phyloP scores from a whole-genome alignment of 2,113 vertebrate species.

The Trematocara variabile region DNA sequence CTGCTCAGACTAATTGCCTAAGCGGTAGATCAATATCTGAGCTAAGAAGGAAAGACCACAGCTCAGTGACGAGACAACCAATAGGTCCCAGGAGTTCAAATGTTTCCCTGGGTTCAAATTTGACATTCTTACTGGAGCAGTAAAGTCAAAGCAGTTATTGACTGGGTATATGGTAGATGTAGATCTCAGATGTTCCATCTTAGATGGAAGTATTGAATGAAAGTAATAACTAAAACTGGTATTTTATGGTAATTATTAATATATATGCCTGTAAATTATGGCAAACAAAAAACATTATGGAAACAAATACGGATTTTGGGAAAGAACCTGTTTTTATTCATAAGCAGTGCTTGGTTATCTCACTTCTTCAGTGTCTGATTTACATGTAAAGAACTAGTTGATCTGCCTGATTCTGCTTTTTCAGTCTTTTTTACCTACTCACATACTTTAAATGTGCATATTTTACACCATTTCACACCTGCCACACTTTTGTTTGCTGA shows the following conservation, averaged over 20 bases:
- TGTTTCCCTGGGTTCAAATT: conserved; percentile 27
- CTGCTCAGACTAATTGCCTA: conserved; percentile 62
- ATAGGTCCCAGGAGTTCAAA: conserved; percentile 43
- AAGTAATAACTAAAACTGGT: neutral
- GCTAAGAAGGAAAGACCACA: conserved; percentile 41
- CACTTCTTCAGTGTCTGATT: neutral
- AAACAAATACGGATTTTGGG: neutral
- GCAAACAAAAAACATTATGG: neutral
- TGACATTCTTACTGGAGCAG: conserved; percentile 17
- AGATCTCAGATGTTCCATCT: neutral
- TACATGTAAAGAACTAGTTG: neutral
- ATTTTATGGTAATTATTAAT: neutral
- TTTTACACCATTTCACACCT: neutral
- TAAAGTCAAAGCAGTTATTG: neutral
- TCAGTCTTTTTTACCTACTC: neutral
- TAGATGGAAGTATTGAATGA: neutral
- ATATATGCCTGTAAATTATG: neutral
- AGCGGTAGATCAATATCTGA: conserved; percentile 56
- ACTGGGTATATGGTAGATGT: neutral
- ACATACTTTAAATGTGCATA: neutral
- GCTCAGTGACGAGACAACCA: conserved; percentile 29
- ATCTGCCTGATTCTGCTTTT: neutral
- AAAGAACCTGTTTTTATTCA: neutral
- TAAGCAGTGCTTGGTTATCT: neutral
- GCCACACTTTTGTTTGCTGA: neutral